phyloP scores from a whole-genome alignment of 1,140 invertebrate genomes.

The Sweltsa coloradensis region DNA sequence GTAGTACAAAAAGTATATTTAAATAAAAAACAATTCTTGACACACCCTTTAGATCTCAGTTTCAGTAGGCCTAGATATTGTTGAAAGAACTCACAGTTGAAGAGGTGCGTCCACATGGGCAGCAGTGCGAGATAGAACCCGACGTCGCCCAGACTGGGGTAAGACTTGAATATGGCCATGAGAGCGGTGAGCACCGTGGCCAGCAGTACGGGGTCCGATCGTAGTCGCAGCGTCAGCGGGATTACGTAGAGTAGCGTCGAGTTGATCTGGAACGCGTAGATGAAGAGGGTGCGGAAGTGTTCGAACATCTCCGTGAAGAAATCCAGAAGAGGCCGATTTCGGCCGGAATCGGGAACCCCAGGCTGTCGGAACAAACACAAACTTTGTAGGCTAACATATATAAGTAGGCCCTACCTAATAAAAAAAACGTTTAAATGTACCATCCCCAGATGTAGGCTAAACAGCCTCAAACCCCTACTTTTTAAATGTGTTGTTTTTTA shows the following conservation, averaged over 20 bases:
- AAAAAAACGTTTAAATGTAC: too few relatives aligned
- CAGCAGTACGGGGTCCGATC: slow-evolving; percentile 75
- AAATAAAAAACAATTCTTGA: too few relatives aligned
- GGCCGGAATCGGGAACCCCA: too few relatives aligned
- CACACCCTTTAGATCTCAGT: neutral
- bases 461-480: too few relatives aligned
- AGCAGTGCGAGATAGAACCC: slow-evolving; percentile 83
- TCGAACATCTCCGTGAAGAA: slow-evolving; percentile 99
- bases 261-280: slow-evolving; percentile 95
- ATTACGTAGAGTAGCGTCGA: slow-evolving; percentile 79
- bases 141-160: slow-evolving; percentile 90
- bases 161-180: slow-evolving; percentile 89
- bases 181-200: slow-evolving; percentile 74
- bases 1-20: too few relatives aligned
- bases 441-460: too few relatives aligned
- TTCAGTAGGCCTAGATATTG: neutral
- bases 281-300: slow-evolving; percentile 89
- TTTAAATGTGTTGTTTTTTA: too few relatives aligned
- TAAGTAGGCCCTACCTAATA: too few relatives aligned
- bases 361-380: too few relatives aligned
- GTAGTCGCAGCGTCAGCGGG: slow-evolving; percentile 74
- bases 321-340: slow-evolving; percentile 98
- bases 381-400: too few relatives aligned
- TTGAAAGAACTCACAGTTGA: slow-evolving; percentile 56
- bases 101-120: slow-evolving; percentile 84